Percentiles rank a stretch among this genome's conserved stretches.
Conservation (phyloP, 2,113 vertebrate genomes). For the Xenopus borealis region DNA sequence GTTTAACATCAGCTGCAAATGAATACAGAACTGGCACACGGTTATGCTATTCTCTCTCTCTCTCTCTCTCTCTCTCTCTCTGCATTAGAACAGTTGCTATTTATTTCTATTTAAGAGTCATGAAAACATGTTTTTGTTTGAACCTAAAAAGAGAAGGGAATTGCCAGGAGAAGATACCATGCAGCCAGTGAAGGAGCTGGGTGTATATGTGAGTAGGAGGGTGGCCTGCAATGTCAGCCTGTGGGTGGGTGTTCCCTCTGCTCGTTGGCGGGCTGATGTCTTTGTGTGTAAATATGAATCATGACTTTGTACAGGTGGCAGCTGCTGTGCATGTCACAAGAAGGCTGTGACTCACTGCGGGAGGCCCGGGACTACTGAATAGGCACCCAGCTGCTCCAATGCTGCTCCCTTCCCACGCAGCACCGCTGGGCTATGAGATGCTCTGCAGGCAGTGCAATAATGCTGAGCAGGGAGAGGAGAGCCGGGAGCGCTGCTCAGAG, state of each 20-base stretch:
- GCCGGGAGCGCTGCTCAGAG: constrained; percentile 1
- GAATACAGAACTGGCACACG: not conserved
- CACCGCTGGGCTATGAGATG: constrained; percentile 6
- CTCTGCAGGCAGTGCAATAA: constrained; percentile 15
- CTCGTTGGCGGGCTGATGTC: not conserved
- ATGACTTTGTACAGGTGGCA: constrained; percentile 25
- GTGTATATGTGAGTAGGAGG: constrained; percentile 5
- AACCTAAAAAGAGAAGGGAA: constrained; percentile 33
- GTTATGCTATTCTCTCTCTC: not conserved
- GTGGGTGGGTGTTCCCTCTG: constrained; percentile 34
- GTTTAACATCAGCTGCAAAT: not conserved
- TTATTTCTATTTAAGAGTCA: constrained; percentile 40
- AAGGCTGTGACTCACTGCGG: constrained; percentile 20
- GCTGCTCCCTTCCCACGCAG: not conserved
- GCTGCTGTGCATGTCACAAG: not conserved
- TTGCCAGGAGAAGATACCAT: not conserved
- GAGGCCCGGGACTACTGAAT: not conserved
- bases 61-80: not conserved
- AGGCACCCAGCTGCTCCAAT: constrained; percentile 4
- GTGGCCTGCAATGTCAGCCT: constrained; percentile 29
- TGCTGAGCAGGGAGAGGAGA: constrained; percentile 10
- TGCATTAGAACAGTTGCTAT: constrained; percentile 43
- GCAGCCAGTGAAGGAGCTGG: not conserved
- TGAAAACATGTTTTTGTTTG: constrained; percentile 45
- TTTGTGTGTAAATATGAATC: constrained; percentile 28